Percentiles rank a stretch among this genome's conserved stretches.
These are phyloP conservation scores for Drosophila falleni DNA, from an alignment of 2,888 invertebrate species.

Conservation along the genomic window DNA sequence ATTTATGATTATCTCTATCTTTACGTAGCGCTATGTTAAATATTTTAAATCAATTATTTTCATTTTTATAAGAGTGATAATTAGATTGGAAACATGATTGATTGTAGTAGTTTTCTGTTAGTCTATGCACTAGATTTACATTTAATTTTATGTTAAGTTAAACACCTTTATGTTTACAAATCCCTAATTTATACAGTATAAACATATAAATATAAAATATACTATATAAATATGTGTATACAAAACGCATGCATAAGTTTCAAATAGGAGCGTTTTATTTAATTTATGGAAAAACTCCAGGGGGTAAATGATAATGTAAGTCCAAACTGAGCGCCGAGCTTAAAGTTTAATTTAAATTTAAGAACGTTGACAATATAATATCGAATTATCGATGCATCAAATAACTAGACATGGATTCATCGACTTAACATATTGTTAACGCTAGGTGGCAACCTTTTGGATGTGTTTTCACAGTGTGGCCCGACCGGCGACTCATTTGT, in stretches of 20 bases:
- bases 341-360: too few species aligned
- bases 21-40: conserved; percentile 56
- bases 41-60: conserved; percentile 65
- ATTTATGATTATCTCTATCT: conserved; percentile 18
- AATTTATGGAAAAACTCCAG: not conserved
- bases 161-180: conserved; percentile 55
- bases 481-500: conserved; percentile 25
- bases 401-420: too few species aligned
- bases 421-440: too few species aligned
- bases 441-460: too few species aligned
- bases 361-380: too few species aligned
- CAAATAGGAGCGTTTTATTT: conserved; percentile 12
- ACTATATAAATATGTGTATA: conserved; percentile 34
- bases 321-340: too few species aligned
- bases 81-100: conserved; percentile 63
- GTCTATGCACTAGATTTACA: conserved; percentile 65
- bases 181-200: conserved; percentile 67
- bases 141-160: conserved; percentile 58
- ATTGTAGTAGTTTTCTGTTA: conserved; percentile 69
- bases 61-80: conserved; percentile 70
- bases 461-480: too few species aligned
- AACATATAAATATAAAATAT: conserved; percentile 61
- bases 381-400: too few species aligned
- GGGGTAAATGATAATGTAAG: not conserved
- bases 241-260: conserved; percentile 53